These are phyloP conservation scores for Callitettix versicolor DNA, from an alignment of 1,140 invertebrate genomes.

Conservation along the genomic window DNA sequence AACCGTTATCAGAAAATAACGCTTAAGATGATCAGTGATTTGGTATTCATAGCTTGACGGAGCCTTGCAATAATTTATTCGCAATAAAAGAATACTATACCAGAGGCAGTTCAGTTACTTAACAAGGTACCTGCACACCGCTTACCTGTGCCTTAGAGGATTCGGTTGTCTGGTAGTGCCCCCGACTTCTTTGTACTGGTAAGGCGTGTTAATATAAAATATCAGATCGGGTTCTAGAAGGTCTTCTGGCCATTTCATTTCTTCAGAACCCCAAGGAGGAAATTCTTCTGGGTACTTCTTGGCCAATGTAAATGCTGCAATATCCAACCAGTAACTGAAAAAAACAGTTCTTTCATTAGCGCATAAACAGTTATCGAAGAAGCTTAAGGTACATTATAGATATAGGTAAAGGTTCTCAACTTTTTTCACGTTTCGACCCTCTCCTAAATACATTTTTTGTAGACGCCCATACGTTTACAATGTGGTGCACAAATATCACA, in stretches of 20 bases:
- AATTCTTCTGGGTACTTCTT: constrained; percentile 2
- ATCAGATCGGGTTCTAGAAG: constrained; percentile 1
- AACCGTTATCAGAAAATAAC: no score
- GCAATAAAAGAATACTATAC: background rate
- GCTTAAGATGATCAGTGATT: no score
- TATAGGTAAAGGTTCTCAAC: no score
- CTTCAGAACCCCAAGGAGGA: constrained; percentile 1
- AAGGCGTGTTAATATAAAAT: constrained; percentile 1
- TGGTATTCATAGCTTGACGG: no score
- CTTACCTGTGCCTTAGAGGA: background rate
- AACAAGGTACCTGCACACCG: no score
- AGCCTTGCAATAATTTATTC: no score
- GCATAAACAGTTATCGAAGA: no score
- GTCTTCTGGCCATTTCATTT: constrained; percentile 1
- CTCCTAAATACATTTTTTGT: no score
- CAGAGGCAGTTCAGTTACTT: background rate
- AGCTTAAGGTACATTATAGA: no score
- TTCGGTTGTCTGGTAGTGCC: background rate
- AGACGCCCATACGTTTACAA: no score
- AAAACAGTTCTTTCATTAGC: background rate
- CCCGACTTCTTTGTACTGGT: background rate
- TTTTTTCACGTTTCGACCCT: no score
- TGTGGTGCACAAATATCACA: no score
- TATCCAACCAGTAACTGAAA: constrained; percentile 5
- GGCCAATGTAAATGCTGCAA: constrained; percentile 1